Conservation (phyloP, 2,797 vertebrate genomes). For the Decapterus maruadsi region DNA sequence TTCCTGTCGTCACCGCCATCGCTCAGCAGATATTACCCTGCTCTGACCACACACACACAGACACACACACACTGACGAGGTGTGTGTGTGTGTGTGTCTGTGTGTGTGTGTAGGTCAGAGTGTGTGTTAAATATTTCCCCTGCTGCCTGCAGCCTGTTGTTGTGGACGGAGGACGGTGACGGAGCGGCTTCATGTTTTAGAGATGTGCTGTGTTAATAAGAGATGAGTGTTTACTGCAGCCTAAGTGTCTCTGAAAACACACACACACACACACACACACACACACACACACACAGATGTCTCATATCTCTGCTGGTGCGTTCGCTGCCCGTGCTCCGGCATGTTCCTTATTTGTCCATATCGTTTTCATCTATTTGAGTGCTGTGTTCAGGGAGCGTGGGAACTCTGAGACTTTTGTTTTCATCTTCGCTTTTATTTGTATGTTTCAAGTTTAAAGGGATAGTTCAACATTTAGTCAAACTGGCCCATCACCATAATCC, state of each 20-base stretch:
- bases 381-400: conserved; percentile 4
- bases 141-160: conserved; percentile 20
- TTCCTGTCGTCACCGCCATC: conserved; percentile 73
- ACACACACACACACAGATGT: conserved; percentile 36
- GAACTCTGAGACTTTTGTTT: not conserved
- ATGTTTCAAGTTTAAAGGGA: too few relatives aligned
- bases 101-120: conserved; percentile 27
- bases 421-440: too few relatives aligned
- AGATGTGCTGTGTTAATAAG: conserved; percentile 66
- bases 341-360: not conserved
- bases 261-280: conserved; percentile 40
- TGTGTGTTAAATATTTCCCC: conserved; percentile 49
- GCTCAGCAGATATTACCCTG: conserved; percentile 72
- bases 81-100: not conserved
- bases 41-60: conserved; percentile 53
- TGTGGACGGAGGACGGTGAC: conserved; percentile 12
- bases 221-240: conserved; percentile 68
- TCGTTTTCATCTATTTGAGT: not conserved
- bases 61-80: conserved; percentile 9
- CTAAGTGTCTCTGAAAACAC: conserved; percentile 46
- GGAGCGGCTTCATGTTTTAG: conserved; percentile 53
- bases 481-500: too few relatives aligned
- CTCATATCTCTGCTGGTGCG: conserved; percentile 11
- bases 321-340: conserved; percentile 1
- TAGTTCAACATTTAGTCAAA: too few relatives aligned